These are phyloP conservation scores for Gonatopus flavifemur DNA, from an alignment of 1,140 invertebrate genomes.

Conservation along the genomic window DNA sequence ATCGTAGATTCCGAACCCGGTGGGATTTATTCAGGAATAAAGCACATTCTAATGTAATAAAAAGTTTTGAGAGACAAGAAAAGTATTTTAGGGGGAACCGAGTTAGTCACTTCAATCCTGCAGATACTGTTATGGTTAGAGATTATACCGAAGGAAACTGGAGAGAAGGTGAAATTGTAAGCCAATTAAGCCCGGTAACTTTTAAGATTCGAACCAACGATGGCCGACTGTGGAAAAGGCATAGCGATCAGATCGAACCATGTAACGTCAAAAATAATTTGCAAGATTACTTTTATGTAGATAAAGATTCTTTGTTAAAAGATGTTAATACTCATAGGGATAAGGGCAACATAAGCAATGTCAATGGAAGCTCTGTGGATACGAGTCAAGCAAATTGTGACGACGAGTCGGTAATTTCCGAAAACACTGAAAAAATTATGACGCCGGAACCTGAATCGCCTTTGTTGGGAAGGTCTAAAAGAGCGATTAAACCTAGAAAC, in stretches of 20 bases:
- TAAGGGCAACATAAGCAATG: too few species aligned
- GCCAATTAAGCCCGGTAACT: conserved; percentile 18
- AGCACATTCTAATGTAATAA: conserved; percentile 4
- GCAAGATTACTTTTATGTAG: too few species aligned
- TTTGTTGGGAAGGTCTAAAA: too few species aligned
- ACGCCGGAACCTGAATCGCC: too few species aligned
- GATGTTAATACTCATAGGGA: too few species aligned
- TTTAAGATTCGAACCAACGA: conserved; percentile 22
- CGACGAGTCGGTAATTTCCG: too few species aligned
- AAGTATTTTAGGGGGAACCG: conserved; percentile 20
- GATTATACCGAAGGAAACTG: conserved; percentile 23
- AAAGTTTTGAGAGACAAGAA: conserved; percentile 17
- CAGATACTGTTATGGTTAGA: conserved; percentile 20
- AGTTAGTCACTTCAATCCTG: conserved; percentile 7
- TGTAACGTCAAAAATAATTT: conserved; percentile 1
- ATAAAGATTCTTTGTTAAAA: too few species aligned
- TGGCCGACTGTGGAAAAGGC: conserved; percentile 22
- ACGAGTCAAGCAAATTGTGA: too few species aligned
- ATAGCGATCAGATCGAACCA: conserved; percentile 21
- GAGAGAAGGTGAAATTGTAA: conserved; percentile 16
- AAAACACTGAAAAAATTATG: too few species aligned
- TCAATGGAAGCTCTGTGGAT: too few species aligned
- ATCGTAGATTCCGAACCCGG: conserved; percentile 13
- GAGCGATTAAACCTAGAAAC: too few species aligned
- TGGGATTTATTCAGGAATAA: conserved; percentile 15